Conservation (phyloP, 2,113 vertebrate species). For the Malurus alboscapulatus region DNA sequence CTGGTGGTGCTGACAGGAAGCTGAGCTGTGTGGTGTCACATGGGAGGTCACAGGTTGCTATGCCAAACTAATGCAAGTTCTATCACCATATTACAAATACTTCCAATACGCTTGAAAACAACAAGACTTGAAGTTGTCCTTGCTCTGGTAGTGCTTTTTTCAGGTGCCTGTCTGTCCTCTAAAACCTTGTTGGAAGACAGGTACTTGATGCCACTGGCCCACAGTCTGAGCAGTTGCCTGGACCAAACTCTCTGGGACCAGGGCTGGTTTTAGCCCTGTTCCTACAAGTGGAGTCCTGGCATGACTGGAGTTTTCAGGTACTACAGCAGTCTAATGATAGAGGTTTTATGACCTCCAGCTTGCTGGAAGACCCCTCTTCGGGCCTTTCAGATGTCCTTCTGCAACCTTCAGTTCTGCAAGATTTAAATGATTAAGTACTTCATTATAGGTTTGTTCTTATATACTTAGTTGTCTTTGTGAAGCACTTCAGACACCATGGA, state of each 20-base stretch:
- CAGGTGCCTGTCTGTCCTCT: not conserved
- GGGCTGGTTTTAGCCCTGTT: not conserved
- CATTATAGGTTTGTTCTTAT: constrained; percentile 35
- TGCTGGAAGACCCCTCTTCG: not conserved
- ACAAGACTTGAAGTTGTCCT: not conserved
- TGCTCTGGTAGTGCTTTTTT: not conserved
- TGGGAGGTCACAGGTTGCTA: not conserved
- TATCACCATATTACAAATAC: not conserved
- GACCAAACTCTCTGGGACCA: not conserved
- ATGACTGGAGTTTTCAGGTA: constrained; percentile 27
- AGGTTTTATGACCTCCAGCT: not conserved
- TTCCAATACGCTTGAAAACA: not conserved
- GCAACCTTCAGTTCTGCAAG: constrained; percentile 66
- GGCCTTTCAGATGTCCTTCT: not conserved
- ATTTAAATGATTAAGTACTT: constrained; percentile 33
- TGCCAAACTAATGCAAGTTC: not conserved
- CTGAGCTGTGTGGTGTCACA: not conserved
- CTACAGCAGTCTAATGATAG: not conserved
- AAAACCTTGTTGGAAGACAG: not conserved
- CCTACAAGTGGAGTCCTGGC: not conserved
- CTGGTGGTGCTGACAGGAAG: not conserved
- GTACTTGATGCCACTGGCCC: not conserved
- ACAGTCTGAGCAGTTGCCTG: not conserved
- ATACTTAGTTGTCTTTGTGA: constrained; percentile 49
- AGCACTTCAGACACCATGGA: constrained; percentile 3